Evolutionary conservation across 2,888 invertebrate species (phyloP).

Genomic region (Leptinotarsa rubiginosa): DNA sequence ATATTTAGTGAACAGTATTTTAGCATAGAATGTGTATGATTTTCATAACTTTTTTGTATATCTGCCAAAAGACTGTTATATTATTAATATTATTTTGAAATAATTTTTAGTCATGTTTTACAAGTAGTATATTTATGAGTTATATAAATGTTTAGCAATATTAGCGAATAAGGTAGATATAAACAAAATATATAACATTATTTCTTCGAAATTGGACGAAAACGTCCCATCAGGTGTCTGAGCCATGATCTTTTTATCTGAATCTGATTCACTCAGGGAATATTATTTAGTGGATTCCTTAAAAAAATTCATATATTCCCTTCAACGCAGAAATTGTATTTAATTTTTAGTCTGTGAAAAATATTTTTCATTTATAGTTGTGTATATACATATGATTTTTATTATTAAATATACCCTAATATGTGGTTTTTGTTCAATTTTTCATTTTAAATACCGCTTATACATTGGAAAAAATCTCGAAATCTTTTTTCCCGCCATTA

Average conservation of each 20-base stretch:
- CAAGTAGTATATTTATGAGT: conserved; percentile 51
- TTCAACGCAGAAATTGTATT: conserved; percentile 40
- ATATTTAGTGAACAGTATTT: conserved; percentile 51
- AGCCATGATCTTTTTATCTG: conserved; percentile 37
- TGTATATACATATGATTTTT: conserved; percentile 53
- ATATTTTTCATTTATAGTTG: conserved; percentile 46
- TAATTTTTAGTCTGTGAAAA: conserved; percentile 29
- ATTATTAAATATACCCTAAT: conserved; percentile 51
- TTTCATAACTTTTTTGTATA: conserved; percentile 60
- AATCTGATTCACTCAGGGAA: conserved; percentile 60
- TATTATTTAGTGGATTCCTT: conserved; percentile 37
- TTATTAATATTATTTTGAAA: conserved; percentile 51
- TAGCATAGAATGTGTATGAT: conserved; percentile 47
- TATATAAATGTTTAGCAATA: conserved; percentile 58
- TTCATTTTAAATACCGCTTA: conserved; percentile 16
- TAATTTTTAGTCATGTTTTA: conserved; percentile 33
- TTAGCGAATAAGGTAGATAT: conserved; percentile 50
- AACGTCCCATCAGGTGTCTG: conserved; percentile 17
- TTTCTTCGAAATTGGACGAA: conserved; percentile 44
- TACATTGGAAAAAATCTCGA: too few relatives aligned
- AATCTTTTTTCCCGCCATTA: too few relatives aligned
- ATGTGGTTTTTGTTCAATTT: conserved; percentile 26
- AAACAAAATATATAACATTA: conserved; percentile 46
- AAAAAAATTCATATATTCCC: conserved; percentile 43
- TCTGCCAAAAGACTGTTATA: conserved; percentile 65